Evolutionary conservation across 2,113 vertebrate species (phyloP).

Genomic region (Picathartes gymnocephalus): DNA sequence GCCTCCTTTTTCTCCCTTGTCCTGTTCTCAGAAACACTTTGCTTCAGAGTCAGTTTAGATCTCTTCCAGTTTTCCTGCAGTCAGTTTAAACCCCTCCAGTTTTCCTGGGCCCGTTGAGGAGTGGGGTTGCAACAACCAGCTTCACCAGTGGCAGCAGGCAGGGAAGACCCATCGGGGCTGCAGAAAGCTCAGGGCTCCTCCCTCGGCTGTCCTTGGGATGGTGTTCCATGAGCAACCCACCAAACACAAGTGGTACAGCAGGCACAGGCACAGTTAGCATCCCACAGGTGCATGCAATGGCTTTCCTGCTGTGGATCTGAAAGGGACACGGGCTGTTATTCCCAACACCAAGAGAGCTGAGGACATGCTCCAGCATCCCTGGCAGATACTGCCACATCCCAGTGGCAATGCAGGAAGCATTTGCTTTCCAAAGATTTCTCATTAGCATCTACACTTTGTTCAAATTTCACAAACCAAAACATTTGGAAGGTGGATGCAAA

Average conservation of each 20-base stretch:
- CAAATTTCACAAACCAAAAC: rapidly evolving
- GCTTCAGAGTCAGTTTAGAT: background rate
- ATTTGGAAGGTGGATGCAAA: background rate
- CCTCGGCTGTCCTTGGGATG: background rate
- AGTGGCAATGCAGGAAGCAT: background rate
- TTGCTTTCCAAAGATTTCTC: background rate
- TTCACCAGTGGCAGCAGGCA: background rate
- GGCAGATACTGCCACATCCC: background rate
- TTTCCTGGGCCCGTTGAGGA: background rate
- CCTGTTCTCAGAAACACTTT: background rate
- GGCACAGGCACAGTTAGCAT: background rate
- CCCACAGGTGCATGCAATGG: rapidly evolving
- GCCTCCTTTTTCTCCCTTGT: background rate
- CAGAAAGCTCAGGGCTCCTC: background rate
- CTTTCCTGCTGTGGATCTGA: constrained; percentile 40
- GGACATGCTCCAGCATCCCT: background rate
- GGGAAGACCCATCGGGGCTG: background rate
- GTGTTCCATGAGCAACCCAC: background rate
- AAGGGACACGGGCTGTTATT: constrained; percentile 25
- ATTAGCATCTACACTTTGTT: background rate
- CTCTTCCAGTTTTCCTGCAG: background rate
- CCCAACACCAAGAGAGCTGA: background rate
- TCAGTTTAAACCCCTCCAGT: background rate
- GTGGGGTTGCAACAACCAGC: background rate
- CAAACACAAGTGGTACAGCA: background rate